Conservation (phyloP, 2,113 vertebrate genomes). For the Istiophorus platypterus region DNA sequence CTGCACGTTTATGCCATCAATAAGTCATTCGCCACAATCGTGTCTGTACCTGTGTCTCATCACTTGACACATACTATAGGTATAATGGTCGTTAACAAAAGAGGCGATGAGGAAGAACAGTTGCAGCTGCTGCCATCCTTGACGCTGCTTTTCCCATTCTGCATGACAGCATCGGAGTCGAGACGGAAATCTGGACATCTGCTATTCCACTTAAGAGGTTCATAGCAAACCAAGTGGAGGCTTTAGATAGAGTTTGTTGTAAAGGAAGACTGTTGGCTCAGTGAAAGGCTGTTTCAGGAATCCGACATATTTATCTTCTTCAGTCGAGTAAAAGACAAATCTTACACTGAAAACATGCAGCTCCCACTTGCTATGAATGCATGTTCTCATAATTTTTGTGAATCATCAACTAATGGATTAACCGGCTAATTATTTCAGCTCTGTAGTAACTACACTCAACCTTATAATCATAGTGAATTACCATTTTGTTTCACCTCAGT, state of each 20-base stretch:
- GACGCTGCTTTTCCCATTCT: not conserved
- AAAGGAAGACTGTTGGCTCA: not conserved
- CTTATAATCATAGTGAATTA: no score
- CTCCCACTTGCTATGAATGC: not conserved
- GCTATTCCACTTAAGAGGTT: not conserved
- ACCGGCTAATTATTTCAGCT: not conserved
- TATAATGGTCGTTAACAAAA: constrained; percentile 1
- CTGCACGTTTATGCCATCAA: not conserved
- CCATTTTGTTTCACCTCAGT: no score
- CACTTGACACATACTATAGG: not conserved
- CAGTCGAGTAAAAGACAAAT: not conserved
- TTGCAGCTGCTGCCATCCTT: not conserved
- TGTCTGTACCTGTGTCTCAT: not conserved
- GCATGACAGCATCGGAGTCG: not conserved
- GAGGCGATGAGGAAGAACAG: not conserved
- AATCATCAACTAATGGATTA: not conserved
- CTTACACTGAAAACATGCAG: not conserved
- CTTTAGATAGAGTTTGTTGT: not conserved
- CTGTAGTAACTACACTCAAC: no score
- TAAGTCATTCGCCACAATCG: not conserved
- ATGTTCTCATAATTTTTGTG: not conserved
- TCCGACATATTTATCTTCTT: not conserved
- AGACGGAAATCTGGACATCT: not conserved
- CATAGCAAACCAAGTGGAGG: not conserved
- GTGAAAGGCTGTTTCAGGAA: not conserved